phyloP scores from a whole-genome alignment of 2,113 vertebrate species.

The Puffinus mauretanicus region DNA sequence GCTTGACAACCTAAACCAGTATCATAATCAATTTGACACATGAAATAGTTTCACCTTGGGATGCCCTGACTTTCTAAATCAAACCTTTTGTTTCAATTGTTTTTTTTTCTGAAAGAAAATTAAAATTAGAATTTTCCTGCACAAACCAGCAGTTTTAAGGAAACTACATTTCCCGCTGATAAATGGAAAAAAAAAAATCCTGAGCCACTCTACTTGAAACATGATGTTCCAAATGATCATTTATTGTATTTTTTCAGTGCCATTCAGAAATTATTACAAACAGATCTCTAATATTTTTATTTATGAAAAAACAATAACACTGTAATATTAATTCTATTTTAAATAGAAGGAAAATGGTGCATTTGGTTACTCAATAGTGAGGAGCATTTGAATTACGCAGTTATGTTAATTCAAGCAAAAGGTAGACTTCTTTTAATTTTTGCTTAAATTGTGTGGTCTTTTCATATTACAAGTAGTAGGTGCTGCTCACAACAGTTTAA shows the following conservation, averaged over 20 bases:
- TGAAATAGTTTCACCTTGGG: not conserved
- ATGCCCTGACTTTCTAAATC: not conserved
- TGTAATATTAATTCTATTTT: not conserved
- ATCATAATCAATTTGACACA: not conserved
- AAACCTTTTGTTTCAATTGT: not conserved
- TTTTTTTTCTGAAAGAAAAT: not conserved
- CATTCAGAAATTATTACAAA: conserved; percentile 42
- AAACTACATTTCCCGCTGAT: not conserved
- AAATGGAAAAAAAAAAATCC: not conserved
- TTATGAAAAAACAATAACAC: not conserved
- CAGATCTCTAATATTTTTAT: not conserved
- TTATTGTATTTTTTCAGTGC: conserved; percentile 39
- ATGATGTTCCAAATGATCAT: not conserved
- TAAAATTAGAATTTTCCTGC: not conserved
- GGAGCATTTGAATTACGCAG: not conserved
- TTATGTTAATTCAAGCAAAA: not conserved
- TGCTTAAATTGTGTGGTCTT: not conserved
- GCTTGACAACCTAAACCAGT: not conserved
- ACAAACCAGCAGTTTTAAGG: not conserved
- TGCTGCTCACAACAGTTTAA: not conserved
- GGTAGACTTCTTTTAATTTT: not conserved
- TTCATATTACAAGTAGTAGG: not conserved
- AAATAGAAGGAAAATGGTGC: conserved; percentile 1
- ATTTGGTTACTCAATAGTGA: not conserved
- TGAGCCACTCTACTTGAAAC: not conserved